Evolutionary conservation across 2,113 vertebrate genomes (phyloP).

Genomic region (Catharus fuscescens): DNA sequence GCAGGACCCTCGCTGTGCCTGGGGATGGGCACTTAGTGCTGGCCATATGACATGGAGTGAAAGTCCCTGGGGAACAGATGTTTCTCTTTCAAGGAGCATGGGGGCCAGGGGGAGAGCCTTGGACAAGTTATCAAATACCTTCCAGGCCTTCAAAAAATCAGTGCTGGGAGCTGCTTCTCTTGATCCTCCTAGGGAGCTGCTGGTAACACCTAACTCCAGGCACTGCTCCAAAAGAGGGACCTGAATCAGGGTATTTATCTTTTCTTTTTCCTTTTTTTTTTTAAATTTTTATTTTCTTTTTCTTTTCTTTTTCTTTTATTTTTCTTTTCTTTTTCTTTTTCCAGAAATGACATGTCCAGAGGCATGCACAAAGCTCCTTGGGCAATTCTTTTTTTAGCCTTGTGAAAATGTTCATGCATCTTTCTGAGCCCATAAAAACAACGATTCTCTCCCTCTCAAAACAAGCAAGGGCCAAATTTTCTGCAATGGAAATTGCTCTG

Average conservation of each 20-base stretch:
- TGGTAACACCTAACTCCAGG: background rate
- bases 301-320: too few species aligned
- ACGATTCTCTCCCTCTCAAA: background rate
- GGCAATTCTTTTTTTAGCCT: background rate
- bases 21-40: conserved; percentile 10
- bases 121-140: background rate
- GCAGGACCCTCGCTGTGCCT: background rate
- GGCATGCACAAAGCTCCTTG: rapidly evolving
- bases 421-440: background rate
- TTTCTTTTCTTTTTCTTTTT: background rate
- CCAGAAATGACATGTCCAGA: background rate
- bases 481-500: background rate
- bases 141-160: background rate
- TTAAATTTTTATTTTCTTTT: background rate
- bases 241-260: background rate
- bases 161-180: background rate
- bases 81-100: background rate
- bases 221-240: background rate
- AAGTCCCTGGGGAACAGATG: conserved; percentile 41
- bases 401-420: background rate
- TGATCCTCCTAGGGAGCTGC: background rate
- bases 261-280: background rate
- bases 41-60: conserved; percentile 20
- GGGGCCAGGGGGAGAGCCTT: rapidly evolving
- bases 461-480: background rate